Evolutionary conservation across 2,797 vertebrate species (phyloP).

Genomic region (Cuculus canorus): DNA sequence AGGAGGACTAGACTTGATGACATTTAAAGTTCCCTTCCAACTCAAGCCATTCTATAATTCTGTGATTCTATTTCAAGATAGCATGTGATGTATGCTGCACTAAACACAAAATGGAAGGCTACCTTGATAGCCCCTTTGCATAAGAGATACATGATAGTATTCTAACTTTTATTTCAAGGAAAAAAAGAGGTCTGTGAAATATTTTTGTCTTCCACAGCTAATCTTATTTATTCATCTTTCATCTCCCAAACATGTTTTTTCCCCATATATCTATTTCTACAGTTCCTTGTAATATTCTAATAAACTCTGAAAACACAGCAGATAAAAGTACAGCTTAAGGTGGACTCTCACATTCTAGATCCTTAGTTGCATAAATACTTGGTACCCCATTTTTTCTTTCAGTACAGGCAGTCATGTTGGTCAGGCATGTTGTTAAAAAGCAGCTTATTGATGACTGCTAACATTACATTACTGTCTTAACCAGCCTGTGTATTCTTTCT

Average conservation of each 20-base stretch:
- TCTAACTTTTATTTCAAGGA: neutral
- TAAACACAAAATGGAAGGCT: neutral
- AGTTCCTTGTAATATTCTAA: neutral
- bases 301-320: neutral
- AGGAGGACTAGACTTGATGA: too few relatives aligned
- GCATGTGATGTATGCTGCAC: fast-evolving
- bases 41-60: too few relatives aligned
- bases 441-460: neutral
- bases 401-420: neutral
- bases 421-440: neutral
- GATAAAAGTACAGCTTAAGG: neutral
- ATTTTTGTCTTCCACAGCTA: neutral
- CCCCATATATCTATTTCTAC: neutral
- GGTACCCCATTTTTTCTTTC: neutral
- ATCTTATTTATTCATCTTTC: neutral
- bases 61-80: neutral
- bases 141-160: neutral
- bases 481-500: neutral
- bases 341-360: neutral
- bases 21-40: too few relatives aligned
- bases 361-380: neutral
- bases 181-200: neutral
- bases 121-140: neutral
- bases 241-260: neutral
- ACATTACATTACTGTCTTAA: neutral